Percentiles rank a stretch among this genome's conserved stretches.
Evolutionary conservation across 2,113 vertebrate genomes (phyloP).

Genomic region (Pontoporia blainvillei): DNA sequence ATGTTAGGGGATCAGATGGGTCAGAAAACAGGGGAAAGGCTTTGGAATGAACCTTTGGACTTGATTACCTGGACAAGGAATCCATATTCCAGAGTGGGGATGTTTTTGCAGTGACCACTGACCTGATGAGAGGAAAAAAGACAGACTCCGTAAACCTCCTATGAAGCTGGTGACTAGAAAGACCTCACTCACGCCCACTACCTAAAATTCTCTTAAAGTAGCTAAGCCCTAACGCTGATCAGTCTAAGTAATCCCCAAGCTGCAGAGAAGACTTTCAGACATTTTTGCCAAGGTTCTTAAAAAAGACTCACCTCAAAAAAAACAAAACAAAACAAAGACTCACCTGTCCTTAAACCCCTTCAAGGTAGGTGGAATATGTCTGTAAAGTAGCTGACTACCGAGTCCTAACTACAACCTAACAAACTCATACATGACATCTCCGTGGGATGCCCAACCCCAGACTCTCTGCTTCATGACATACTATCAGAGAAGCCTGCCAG

Average conservation of each 20-base stretch:
- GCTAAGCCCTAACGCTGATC: not conserved
- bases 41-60: not conserved
- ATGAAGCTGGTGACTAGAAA: not conserved
- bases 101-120: slow-evolving; percentile 97
- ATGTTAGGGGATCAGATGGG: not conserved
- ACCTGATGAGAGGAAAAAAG: slow-evolving; percentile 86
- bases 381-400: not conserved
- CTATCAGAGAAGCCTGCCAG: not conserved
- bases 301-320: not conserved
- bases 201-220: not conserved
- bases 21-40: not conserved
- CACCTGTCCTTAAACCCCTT: not conserved
- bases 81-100: slow-evolving; percentile 98
- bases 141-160: not conserved
- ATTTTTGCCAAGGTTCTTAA: slow-evolving; percentile 6
- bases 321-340: not conserved
- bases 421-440: not conserved
- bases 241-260: not conserved
- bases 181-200: not conserved
- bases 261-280: not conserved
- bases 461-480: not conserved
- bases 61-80: slow-evolving; percentile 95
- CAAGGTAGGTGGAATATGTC: not conserved
- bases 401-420: not conserved
- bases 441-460: not conserved